Evolutionary conservation across 2,888 invertebrate genomes (phyloP).

Genomic region (Pimpla rufipes): DNA sequence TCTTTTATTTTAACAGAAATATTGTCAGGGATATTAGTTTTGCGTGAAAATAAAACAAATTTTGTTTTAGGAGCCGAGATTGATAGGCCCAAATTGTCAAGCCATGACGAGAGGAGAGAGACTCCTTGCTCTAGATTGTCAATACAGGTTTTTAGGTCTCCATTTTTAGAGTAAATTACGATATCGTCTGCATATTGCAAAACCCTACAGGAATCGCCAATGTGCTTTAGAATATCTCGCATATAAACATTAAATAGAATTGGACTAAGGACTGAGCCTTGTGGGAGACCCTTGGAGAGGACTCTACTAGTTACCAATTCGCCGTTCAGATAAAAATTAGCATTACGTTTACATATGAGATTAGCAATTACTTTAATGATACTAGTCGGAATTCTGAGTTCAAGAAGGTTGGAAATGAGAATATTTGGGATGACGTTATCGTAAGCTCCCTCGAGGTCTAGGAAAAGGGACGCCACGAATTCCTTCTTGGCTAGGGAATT

Average conservation of each 20-base stretch:
- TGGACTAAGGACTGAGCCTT: constrained; percentile 8
- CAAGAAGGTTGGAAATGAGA: background rate
- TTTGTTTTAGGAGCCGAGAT: constrained; percentile 21
- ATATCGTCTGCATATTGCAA: constrained; percentile 22
- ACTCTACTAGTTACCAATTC: background rate
- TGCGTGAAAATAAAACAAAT: constrained; percentile 14
- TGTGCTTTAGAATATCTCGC: background rate
- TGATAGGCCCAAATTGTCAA: background rate
- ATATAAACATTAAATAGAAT: constrained; percentile 12
- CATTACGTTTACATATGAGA: background rate
- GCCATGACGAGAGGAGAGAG: background rate
- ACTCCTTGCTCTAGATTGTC: background rate
- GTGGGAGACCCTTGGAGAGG: background rate
- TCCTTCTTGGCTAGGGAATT: background rate
- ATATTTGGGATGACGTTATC: background rate
- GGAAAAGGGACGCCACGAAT: background rate
- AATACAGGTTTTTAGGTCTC: background rate
- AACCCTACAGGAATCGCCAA: background rate
- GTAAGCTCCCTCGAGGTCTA: background rate
- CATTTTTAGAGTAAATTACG: background rate
- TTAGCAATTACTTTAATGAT: constrained; percentile 3
- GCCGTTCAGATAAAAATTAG: constrained; percentile 5
- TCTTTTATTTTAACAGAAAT: constrained; percentile 1
- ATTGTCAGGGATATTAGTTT: background rate
- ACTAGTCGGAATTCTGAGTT: background rate